Base-by-base conservation (phyloP, 2,797 vertebrate species). In the Geotrypetes seraphini region DNA sequence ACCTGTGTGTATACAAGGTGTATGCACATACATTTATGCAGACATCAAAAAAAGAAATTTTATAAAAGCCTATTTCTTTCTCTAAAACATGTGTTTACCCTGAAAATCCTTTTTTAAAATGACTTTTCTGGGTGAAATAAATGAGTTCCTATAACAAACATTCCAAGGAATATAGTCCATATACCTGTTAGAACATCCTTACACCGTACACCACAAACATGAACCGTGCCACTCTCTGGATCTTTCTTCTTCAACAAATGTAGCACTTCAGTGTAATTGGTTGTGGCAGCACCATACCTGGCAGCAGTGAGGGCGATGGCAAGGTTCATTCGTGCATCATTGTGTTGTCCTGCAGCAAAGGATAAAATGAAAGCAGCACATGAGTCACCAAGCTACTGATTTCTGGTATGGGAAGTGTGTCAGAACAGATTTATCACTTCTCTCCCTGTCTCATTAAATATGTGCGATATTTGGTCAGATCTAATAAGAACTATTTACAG, bases 401-500 rank as follows among this genome's bases (percentile, higher is more conserved):
- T 85, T 73, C 81, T 81, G 84, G 77, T 82, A 82, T 60, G 81
- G n/a, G 84, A 86, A 87, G 89, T 78, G 84, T 94, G 95, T 96
- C 92, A 90, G 75, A 84, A 82, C 68, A 71, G 67, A 96, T 96
- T 86, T 77, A 87, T 97, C 95, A 96, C 87, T 75, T 85, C 87
- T 81, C 86, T 77, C 83, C 83, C 90, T 92, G 91, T 92, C 92
- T 89, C 83, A 83, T 75, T 56, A 66, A 64, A 87, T 91, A 63
- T 75, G 30, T 30, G 4, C 78, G 71, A 80, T 30, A 83, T 80
- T 72, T 75, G 77, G 76, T 71, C 66, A 43, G 66, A 60, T 68
- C 69, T 57, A 57, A 57, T 45, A 43, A 55, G 69, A 42, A 70
- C 56, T 61, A 76, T 73, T 83, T 81, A 78, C 79, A 88, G 80